These are phyloP conservation scores for Ormyrus rosae DNA, from an alignment of 2,888 invertebrate genomes.

Conservation along the genomic window DNA sequence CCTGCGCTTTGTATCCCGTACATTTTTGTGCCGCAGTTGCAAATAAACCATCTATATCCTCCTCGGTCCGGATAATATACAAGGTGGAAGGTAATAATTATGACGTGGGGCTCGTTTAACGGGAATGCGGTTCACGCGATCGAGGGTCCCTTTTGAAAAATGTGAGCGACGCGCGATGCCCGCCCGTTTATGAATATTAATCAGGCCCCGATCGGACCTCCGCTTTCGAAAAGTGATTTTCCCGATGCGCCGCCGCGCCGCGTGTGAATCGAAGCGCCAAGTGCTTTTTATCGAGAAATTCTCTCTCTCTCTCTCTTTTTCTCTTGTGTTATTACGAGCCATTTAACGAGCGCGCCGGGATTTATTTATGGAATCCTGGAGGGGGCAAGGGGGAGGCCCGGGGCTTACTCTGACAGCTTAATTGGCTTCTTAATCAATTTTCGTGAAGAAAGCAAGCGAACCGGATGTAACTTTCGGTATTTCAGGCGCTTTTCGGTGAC, in stretches of 20 bases:
- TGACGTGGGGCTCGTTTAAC: slow-evolving; percentile 32
- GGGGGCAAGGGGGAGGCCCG: neutral
- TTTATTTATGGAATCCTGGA: slow-evolving; percentile 44
- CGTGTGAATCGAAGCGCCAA: neutral
- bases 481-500: slow-evolving; percentile 14
- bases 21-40: too few species aligned
- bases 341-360: slow-evolving; percentile 23
- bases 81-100: slow-evolving; percentile 39
- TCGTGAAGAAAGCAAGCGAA: slow-evolving; percentile 30
- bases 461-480: slow-evolving; percentile 41
- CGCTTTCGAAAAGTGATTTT: slow-evolving; percentile 45
- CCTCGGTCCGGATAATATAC: neutral
- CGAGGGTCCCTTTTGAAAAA: slow-evolving; percentile 26
- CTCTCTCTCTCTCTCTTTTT: neutral
- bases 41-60: too few species aligned
- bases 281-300: slow-evolving; percentile 18
- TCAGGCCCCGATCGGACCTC: slow-evolving; percentile 1
- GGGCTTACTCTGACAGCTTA: slow-evolving; percentile 36
- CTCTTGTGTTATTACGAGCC: neutral
- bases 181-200: slow-evolving; percentile 49
- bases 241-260: neutral
- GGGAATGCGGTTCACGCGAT: slow-evolving; percentile 22
- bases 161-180: slow-evolving; percentile 13
- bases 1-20: too few species aligned
- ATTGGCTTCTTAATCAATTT: slow-evolving; percentile 51